Evolutionary conservation across 1,140 invertebrate genomes (phyloP), one percentile per base, ranked within the genome.

Genomic region (Lycorma delicatula): DNA sequence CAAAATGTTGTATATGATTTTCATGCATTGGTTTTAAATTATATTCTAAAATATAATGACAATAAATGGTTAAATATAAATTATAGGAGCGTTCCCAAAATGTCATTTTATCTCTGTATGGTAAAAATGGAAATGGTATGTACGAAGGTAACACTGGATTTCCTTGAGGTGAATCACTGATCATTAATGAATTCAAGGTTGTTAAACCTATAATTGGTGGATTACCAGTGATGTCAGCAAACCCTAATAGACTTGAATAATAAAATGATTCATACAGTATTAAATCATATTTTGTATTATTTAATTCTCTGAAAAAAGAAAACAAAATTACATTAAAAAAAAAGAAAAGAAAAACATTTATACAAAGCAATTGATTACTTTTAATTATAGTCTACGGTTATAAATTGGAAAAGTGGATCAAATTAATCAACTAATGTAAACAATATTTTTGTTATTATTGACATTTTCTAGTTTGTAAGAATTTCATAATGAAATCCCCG

Each of bases 281-380:
- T 29, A 53, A 34, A 20, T 53, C 51, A 26, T 27, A 53, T 53
- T 36, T 53, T 2, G 51, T 29, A 9, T 34, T 34, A 22, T 53
- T 36, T 22, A 22, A 22, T 27, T 53, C 51, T 44, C 41, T 44
- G 41, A 28, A 53, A 29, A 18, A 3, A 26, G 25, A 18, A 51
- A n/a, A 51, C n/a, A n/a, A n/a, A n/a, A n/a, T n/a, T n/a, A n/a
- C n/a, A n/a, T n/a, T n/a, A n/a, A n/a, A n/a, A n/a, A n/a, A n/a
- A n/a, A n/a, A n/a, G n/a, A n/a, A n/a, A n/a, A n/a, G n/a, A n/a
- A n/a, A n/a, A n/a, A n/a, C n/a, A n/a, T n/a, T n/a, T n/a, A n/a
- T n/a, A n/a, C n/a, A n/a, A n/a, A n/a, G n/a, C n/a, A n/a, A n/a
- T n/a, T n/a, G n/a, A n/a, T n/a, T n/a, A n/a, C n/a, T n/a, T n/a